Conservation (phyloP, 2,797 vertebrate species). For the Ibycter americanus region DNA sequence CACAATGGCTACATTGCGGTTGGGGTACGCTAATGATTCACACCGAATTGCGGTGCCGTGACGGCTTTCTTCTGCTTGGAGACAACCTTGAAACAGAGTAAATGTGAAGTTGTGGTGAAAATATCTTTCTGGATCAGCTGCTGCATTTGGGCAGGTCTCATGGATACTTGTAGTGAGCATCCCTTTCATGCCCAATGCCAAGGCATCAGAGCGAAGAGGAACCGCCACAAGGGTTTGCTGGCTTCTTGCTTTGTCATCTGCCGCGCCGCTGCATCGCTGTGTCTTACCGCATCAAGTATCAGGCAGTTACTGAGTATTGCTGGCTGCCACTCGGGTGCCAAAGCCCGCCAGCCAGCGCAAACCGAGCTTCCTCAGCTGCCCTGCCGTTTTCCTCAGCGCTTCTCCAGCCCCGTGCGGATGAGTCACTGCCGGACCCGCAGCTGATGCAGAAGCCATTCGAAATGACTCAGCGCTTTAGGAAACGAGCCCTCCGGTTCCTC, state of each 20-base stretch:
- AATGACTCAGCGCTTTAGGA: conserved; percentile 35
- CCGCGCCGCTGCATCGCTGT: background rate
- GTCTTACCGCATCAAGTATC: background rate
- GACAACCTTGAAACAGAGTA: background rate
- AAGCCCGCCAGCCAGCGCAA: background rate
- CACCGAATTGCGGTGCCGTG: fast-evolving
- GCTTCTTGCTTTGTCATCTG: background rate
- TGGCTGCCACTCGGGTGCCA: background rate
- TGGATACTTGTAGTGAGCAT: background rate
- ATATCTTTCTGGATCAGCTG: background rate
- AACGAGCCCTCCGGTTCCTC: conserved; percentile 11
- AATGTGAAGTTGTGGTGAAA: background rate
- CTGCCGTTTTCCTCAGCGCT: background rate
- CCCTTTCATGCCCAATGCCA: background rate
- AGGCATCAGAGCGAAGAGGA: background rate
- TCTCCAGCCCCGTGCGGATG: background rate
- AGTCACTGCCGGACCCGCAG: conserved; percentile 14
- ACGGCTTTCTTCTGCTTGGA: background rate
- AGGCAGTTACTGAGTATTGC: background rate
- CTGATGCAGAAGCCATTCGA: background rate
- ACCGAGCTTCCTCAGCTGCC: background rate
- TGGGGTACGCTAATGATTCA: background rate
- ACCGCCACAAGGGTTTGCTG: background rate
- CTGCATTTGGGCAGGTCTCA: background rate
- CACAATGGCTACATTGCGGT: fast-evolving